Conservation (phyloP, 1,140 invertebrate species). For the Lasioglossum baleicum region DNA sequence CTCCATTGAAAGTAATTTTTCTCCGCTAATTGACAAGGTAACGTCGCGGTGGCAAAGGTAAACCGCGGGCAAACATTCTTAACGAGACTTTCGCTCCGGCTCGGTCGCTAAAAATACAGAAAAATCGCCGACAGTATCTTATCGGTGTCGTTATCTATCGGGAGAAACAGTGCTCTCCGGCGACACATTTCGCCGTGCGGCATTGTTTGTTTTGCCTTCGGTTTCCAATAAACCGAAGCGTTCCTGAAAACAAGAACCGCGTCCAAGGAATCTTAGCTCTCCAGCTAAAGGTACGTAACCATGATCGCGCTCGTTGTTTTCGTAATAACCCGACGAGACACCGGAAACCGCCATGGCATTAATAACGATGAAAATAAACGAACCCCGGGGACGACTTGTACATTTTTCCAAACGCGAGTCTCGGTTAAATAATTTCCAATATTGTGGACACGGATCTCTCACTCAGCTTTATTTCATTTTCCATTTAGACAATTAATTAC, state of each 20-base stretch:
- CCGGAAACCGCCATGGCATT: not conserved
- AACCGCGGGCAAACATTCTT: slow-evolving; percentile 2
- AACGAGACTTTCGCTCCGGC: not conserved
- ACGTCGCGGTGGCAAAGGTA: not conserved
- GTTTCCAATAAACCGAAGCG: not conserved
- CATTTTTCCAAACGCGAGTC: no score
- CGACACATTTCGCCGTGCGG: not conserved
- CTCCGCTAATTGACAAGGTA: not conserved
- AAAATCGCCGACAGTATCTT: not conserved
- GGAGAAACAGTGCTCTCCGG: not conserved
- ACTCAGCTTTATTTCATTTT: no score
- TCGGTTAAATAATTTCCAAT: no score
- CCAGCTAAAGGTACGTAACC: not conserved
- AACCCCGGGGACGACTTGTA: not conserved
- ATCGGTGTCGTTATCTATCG: not conserved
- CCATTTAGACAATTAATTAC: no score
- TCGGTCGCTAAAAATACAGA: slow-evolving; percentile 1
- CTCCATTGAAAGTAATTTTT: not conserved
- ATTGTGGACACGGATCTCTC: no score
- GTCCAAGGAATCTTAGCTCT: not conserved
- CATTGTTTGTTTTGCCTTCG: not conserved
- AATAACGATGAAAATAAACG: not conserved
- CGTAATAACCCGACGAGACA: not conserved
- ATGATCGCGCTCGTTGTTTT: slow-evolving; percentile 3
- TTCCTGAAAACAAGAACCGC: not conserved